These are phyloP conservation scores for Ellobium chinense DNA, from an alignment of 2,888 invertebrate genomes.

Conservation along the genomic window DNA sequence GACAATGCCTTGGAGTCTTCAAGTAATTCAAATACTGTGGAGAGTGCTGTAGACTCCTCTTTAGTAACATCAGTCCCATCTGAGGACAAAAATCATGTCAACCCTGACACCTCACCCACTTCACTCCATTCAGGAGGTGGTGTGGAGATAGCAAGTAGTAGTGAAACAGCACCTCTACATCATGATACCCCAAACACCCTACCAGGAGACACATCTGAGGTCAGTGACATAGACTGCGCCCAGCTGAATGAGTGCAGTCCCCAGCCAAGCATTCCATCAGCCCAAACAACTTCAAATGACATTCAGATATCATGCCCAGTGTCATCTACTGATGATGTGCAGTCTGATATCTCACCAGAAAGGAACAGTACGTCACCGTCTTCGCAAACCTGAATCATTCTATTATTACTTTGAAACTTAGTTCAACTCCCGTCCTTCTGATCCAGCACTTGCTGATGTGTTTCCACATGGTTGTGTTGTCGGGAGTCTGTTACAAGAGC, in stretches of 20 bases:
- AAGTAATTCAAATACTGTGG: background rate
- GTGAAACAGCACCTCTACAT: too few species aligned
- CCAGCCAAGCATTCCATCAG: background rate
- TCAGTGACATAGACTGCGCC: background rate
- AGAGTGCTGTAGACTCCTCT: background rate
- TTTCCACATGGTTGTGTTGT: too few species aligned
- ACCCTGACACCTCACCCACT: too few species aligned
- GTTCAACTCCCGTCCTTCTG: too few species aligned
- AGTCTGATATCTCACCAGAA: background rate
- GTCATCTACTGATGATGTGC: slow-evolving; percentile 16
- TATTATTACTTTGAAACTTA: background rate
- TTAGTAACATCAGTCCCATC: background rate
- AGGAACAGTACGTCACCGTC: background rate
- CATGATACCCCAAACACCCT: too few species aligned
- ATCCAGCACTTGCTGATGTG: too few species aligned
- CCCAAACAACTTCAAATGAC: background rate
- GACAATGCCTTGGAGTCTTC: background rate
- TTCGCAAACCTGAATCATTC: background rate
- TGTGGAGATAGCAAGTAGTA: too few species aligned
- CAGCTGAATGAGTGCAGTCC: background rate
- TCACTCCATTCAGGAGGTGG: too few species aligned
- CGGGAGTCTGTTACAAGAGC: too few species aligned
- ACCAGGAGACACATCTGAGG: too few species aligned
- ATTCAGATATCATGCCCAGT: background rate
- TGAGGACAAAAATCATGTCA: background rate